A percentile compares a stretch with the other conserved stretches of the same genome.
phyloP scores from a whole-genome alignment of 2,113 vertebrate genomes.

The Lota lota region DNA sequence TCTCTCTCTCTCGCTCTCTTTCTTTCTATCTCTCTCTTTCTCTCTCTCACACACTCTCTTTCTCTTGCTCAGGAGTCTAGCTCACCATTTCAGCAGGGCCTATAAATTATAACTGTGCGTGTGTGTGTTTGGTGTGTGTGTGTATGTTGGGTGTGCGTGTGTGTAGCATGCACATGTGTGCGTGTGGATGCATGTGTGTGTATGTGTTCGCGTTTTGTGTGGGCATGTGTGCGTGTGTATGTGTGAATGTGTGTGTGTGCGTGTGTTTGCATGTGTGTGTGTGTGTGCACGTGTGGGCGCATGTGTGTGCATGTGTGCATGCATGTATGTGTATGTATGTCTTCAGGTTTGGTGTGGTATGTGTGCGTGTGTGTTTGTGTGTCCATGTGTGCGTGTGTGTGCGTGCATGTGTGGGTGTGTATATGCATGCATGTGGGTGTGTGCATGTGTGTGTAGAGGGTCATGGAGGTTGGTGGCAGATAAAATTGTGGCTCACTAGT shows the following conservation, averaged over 20 bases:
- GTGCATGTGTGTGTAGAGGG: constrained; percentile 46
- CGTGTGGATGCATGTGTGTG: constrained; percentile 41
- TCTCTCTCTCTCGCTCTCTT: too few species aligned
- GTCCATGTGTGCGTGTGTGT: constrained; percentile 36
- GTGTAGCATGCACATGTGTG: constrained; percentile 19
- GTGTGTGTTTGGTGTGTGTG: constrained; percentile 18
- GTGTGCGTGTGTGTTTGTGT: constrained; percentile 3
- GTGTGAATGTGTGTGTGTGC: constrained; percentile 16
- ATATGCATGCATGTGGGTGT: too few species aligned
- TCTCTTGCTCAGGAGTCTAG: too few species aligned
- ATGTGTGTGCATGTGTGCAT: constrained; percentile 32
- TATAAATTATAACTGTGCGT: neutral
- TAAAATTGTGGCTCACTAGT: constrained; percentile 71
- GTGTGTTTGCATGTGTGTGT: too few species aligned
- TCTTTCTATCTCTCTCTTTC: too few species aligned
- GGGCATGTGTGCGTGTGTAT: constrained; percentile 15
- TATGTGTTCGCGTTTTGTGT: too few species aligned
- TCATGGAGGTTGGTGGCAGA: constrained; percentile 63
- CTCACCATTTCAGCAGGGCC: too few species aligned
- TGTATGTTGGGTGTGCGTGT: too few species aligned
- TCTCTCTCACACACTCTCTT: too few species aligned
- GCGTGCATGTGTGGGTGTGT: too few species aligned
- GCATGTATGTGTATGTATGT: constrained; percentile 35
- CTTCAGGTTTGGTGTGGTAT: too few species aligned
- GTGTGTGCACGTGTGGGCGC: too few species aligned